Evolutionary conservation across 2,113 vertebrate species (phyloP).

Genomic region (Dascyllus trimaculatus): DNA sequence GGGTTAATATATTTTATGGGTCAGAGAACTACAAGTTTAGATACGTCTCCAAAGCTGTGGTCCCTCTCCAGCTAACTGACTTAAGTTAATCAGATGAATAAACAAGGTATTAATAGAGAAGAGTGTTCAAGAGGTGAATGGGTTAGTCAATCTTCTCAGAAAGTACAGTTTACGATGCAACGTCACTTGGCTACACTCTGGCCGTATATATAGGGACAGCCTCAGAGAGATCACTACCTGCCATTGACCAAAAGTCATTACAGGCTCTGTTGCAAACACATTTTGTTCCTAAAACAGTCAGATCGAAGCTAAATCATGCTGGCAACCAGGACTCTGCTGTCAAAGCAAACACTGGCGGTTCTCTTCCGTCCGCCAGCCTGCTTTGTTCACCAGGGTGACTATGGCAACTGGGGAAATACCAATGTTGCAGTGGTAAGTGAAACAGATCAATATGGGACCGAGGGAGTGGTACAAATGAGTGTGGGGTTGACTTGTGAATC

Average conservation of each 20-base stretch:
- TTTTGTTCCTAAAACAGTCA: slow-evolving; percentile 13
- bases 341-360: slow-evolving; percentile 69
- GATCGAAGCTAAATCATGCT: slow-evolving; percentile 62
- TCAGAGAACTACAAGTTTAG: slow-evolving; percentile 29
- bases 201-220: slow-evolving; percentile 69
- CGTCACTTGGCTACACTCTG: slow-evolving; percentile 50
- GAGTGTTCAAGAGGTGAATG: slow-evolving; percentile 50
- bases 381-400: slow-evolving; percentile 79
- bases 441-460: not conserved
- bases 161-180: slow-evolving; percentile 70
- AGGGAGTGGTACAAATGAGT: not conserved
- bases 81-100: slow-evolving; percentile 74
- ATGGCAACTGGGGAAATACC: slow-evolving; percentile 83
- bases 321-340: slow-evolving; percentile 76
- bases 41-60: slow-evolving; percentile 22
- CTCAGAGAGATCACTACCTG: not conserved
- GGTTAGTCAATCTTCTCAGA: slow-evolving; percentile 63
- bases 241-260: slow-evolving; percentile 42
- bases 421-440: slow-evolving; percentile 81
- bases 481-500: not conserved
- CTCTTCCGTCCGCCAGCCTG: slow-evolving; percentile 78
- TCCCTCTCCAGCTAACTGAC: slow-evolving; percentile 45
- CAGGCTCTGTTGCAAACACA: slow-evolving; percentile 8
- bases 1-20: slow-evolving; percentile 41
- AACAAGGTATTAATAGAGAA: slow-evolving; percentile 71